Percentiles rank a stretch among this genome's conserved stretches.
Evolutionary conservation across 2,797 vertebrate genomes (phyloP).

Genomic region (Podargus strigoides): DNA sequence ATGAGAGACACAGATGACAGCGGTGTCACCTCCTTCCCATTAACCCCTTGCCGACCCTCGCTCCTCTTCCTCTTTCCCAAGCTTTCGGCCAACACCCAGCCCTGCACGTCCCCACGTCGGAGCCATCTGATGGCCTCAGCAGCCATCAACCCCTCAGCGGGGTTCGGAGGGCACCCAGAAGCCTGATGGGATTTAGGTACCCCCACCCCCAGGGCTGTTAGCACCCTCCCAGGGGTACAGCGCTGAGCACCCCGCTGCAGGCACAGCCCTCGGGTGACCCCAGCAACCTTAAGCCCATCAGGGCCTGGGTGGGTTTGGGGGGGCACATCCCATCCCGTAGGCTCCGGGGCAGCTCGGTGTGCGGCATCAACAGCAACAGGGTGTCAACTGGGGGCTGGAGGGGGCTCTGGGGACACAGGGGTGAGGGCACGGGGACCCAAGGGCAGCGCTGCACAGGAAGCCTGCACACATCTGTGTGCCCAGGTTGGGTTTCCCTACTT

Average conservation of each 20-base stretch:
- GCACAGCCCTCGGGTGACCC: accelerated
- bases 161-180: accelerated
- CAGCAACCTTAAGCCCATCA: neutral
- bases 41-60: neutral
- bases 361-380: no score
- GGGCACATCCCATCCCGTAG: neutral
- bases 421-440: no score
- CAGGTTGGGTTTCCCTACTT: neutral
- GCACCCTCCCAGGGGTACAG: neutral
- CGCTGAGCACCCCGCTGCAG: neutral
- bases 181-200: accelerated
- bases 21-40: neutral
- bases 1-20: conserved; percentile 41
- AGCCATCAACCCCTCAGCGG: neutral
- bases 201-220: accelerated
- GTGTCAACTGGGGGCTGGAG: no score
- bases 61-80: neutral
- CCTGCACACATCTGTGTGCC: neutral
- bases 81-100: neutral
- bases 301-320: neutral
- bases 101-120: accelerated
- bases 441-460: accelerated
- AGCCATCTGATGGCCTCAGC: accelerated
- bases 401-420: accelerated
- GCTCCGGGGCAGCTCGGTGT: neutral